A percentile compares a stretch with the other conserved stretches of the same genome.
Evolutionary conservation across 1,140 invertebrate genomes (phyloP).

Genomic region (Drosophila littoralis): DNA sequence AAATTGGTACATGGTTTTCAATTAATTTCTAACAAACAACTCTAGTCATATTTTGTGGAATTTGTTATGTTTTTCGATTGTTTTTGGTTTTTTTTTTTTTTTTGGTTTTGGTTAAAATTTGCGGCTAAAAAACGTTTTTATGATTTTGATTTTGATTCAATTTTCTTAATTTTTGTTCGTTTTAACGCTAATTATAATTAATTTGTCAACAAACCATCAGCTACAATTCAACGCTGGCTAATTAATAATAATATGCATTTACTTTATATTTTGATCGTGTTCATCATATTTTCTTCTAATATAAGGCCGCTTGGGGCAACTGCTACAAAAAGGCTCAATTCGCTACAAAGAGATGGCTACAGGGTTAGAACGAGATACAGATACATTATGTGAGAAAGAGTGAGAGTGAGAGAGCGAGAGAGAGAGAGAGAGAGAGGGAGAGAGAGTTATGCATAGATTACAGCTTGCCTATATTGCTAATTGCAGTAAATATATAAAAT

Average conservation of each 20-base stretch:
- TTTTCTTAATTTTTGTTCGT: slow-evolving; percentile 14
- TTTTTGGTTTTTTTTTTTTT: no score
- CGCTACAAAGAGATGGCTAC: slow-evolving; percentile 28
- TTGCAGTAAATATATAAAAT: slow-evolving; percentile 36
- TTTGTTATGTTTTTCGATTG: not conserved
- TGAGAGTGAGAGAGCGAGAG: not conserved
- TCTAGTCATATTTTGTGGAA: slow-evolving; percentile 18
- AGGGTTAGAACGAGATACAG: slow-evolving; percentile 7
- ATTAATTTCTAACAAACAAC: slow-evolving; percentile 33
- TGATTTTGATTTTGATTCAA: slow-evolving; percentile 39
- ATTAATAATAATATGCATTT: slow-evolving; percentile 45
- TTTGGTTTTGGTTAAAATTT: slow-evolving; percentile 43
- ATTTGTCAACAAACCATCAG: slow-evolving; percentile 75
- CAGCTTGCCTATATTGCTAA: slow-evolving; percentile 34
- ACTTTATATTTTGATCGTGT: slow-evolving; percentile 7
- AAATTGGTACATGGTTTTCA: slow-evolving; percentile 30
- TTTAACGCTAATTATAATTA: slow-evolving; percentile 34
- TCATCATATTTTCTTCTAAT: slow-evolving; percentile 29
- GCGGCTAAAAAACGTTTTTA: slow-evolving; percentile 42
- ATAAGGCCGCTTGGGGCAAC: slow-evolving; percentile 77
- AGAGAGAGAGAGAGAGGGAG: slow-evolving; percentile 22
- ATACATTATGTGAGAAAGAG: slow-evolving; percentile 1
- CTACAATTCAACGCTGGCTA: slow-evolving; percentile 76
- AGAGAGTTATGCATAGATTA: slow-evolving; percentile 32
- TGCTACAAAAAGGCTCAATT: slow-evolving; percentile 61